Evolutionary conservation across 2,888 invertebrate genomes (phyloP).

Genomic region (Gryllus longicercus): DNA sequence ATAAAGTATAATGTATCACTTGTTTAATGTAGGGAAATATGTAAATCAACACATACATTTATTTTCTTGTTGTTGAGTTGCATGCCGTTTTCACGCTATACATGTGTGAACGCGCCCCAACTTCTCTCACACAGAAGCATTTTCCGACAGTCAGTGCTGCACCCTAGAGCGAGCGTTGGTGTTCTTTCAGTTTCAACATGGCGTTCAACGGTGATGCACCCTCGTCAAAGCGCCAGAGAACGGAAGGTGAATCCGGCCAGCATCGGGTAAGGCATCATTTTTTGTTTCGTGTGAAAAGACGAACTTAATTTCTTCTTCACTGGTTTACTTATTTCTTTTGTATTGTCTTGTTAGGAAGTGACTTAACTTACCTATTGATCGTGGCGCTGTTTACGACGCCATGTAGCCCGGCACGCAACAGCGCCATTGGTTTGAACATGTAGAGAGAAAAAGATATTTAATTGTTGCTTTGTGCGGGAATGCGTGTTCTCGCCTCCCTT

Average conservation of each 20-base stretch:
- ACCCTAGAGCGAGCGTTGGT: conserved; percentile 32
- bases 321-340: not conserved
- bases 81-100: not conserved
- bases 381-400: not conserved
- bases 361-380: not conserved
- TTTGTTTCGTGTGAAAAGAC: conserved; percentile 32
- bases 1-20: no score
- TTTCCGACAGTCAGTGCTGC: conserved; percentile 7
- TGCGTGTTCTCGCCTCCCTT: no score
- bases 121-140: not conserved
- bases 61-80: not conserved
- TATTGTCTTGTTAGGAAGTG: not conserved
- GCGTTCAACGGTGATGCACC: conserved; percentile 68
- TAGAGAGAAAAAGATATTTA: no score
- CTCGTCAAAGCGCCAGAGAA: conserved; percentile 50
- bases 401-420: conserved; percentile 17
- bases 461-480: no score
- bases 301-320: not conserved
- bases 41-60: not conserved
- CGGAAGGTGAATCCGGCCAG: conserved; percentile 49
- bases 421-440: conserved; percentile 3
- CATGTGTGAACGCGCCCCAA: not conserved
- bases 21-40: no score
- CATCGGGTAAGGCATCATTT: conserved; percentile 48
- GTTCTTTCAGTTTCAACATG: conserved; percentile 61